Evolutionary conservation across 2,888 invertebrate species (phyloP), one percentile per base, ranked within the genome.

Genomic region (Chalcosyrphus nemorum): DNA sequence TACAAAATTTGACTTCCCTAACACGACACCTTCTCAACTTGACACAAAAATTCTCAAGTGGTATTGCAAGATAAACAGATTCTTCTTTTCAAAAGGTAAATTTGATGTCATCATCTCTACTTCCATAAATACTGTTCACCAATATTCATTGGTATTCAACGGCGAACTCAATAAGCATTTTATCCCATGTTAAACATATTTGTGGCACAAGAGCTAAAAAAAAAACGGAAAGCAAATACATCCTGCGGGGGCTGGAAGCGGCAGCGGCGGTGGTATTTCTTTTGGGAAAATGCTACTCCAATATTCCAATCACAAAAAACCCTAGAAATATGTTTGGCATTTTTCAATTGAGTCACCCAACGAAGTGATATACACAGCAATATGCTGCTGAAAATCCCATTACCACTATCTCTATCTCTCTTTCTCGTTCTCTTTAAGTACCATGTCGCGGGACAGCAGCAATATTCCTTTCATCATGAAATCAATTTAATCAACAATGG

Each of bases 401-500:
- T 70, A 72, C 65, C 59, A 38, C 52, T 21, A 21, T 41, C 11
- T 9, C 29, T 70, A 72, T 59, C 59, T 27, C 52, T 21, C 29
- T 41, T 6, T 9, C 29, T n/a, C 52, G 57, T n/a, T n/a, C n/a
- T n/a, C n/a, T n/a, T n/a, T n/a, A n/a, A n/a, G n/a, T n/a, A 47
- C 21, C 54, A 17, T 47, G 38, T 32, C 32, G 61, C 54, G 54
- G 59, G 43, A 15, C 56, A 56, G 52, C 56, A 56, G 52, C 9
- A 61, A 71, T 82, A 78, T 77, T 72, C 74, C 54, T 84, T 84
- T 84, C 80, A 74, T 84, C 74, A 29, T 74, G 45, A 74, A 84
- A 84, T 84, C 84, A 84, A 84, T 84, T 84, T 84, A 78, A 80
- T 84, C 84, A 84, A 84, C 84, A 84, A 84, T 84, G 57, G 80